phyloP scores from a whole-genome alignment of 1,140 invertebrate genomes.

The Theocolax elegans region DNA sequence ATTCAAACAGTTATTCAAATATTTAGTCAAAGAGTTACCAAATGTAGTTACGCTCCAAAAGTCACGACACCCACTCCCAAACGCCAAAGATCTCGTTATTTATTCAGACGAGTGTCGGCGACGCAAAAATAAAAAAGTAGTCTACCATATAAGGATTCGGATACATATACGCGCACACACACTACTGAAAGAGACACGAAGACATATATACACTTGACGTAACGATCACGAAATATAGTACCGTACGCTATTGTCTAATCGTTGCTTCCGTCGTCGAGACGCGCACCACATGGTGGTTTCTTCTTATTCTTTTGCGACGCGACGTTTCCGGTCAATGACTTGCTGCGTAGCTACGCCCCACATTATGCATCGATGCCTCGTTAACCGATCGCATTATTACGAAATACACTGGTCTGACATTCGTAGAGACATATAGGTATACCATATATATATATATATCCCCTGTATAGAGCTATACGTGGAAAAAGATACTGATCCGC shows the following conservation, averaged over 20 bases:
- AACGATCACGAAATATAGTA: slow-evolving; percentile 31
- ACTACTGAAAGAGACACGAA: background rate
- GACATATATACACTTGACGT: slow-evolving; percentile 9
- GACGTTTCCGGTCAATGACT: slow-evolving; percentile 32
- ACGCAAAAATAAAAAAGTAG: slow-evolving; percentile 2
- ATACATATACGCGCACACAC: too few relatives aligned
- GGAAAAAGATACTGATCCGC: too few relatives aligned
- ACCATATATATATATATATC: too few relatives aligned
- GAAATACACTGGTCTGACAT: slow-evolving; percentile 8
- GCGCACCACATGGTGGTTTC: slow-evolving; percentile 8
- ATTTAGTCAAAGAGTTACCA: too few relatives aligned
- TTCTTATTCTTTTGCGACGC: background rate
- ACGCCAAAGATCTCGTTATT: too few relatives aligned
- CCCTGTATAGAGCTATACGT: too few relatives aligned
- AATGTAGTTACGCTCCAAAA: too few relatives aligned
- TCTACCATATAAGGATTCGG: slow-evolving; percentile 10
- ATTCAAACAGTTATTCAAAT: too few relatives aligned
- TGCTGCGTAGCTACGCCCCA: background rate
- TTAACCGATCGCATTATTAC: slow-evolving; percentile 16
- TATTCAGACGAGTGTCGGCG: background rate
- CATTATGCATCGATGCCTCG: slow-evolving; percentile 31
- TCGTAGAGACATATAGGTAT: background rate
- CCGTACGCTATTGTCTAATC: slow-evolving; percentile 37
- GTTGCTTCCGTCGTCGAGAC: slow-evolving; percentile 1
- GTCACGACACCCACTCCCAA: too few relatives aligned